Evolutionary conservation across 2,888 invertebrate genomes (phyloP).

Genomic region (Melikaiella ostensackeni): DNA sequence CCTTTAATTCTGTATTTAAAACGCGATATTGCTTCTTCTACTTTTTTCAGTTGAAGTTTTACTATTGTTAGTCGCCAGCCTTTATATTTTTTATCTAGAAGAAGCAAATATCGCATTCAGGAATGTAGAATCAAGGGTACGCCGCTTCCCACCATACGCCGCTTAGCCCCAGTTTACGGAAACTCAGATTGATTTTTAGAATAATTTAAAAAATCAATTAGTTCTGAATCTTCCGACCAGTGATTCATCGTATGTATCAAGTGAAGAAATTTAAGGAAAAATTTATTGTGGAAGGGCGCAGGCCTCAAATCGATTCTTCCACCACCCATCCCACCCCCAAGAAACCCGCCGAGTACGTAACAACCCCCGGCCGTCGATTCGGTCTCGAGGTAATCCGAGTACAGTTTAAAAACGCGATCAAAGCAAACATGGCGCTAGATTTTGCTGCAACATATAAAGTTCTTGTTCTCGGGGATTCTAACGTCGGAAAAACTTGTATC

Average conservation of each 20-base stretch:
- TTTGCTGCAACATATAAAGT: conserved; percentile 93
- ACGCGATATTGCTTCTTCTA: too few species aligned
- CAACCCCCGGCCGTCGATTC: conserved; percentile 67
- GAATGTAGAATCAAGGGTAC: too few species aligned
- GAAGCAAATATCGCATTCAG: too few species aligned
- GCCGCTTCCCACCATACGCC: too few species aligned
- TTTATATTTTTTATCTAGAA: too few species aligned
- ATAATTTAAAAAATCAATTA: too few species aligned
- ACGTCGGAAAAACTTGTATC: conserved; percentile 94
- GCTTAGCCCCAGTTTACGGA: too few species aligned
- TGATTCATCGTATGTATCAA: conserved; percentile 15
- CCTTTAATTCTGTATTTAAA: too few species aligned
- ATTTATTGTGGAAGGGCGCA: conserved; percentile 63
- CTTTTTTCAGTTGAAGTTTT: too few species aligned
- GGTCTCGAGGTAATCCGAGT: conserved; percentile 65
- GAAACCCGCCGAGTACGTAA: conserved; percentile 43
- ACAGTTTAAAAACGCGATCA: conserved; percentile 65
- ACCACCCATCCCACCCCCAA: conserved; percentile 15
- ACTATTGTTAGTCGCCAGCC: too few species aligned
- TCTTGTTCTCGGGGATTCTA: conserved; percentile 91
- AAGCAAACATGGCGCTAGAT: conserved; percentile 85
- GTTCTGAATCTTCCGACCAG: neutral
- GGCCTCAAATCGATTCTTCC: conserved; percentile 68
- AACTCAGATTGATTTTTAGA: too few species aligned
- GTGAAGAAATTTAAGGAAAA: conserved; percentile 1